These are phyloP conservation scores for Catharus bicknelli DNA, from an alignment of 2,113 vertebrate species.

Conservation along the genomic window DNA sequence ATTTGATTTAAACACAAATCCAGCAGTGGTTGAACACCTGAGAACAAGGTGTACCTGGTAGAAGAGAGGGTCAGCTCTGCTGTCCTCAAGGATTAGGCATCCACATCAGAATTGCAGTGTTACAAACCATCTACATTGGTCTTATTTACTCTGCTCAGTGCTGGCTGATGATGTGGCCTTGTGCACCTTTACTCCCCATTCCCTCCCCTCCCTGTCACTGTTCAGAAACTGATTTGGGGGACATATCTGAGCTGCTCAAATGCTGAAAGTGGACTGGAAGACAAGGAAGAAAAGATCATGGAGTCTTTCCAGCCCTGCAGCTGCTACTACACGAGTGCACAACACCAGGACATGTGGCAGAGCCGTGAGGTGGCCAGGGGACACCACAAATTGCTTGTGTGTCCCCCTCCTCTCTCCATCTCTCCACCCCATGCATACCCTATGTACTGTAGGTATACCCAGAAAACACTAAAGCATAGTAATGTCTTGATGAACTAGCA, in stretches of 20 bases:
- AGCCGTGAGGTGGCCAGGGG: accelerated
- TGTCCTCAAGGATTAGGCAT: not conserved
- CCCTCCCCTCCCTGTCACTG: not conserved
- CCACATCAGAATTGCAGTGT: not conserved
- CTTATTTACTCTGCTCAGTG: not conserved
- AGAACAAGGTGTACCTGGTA: not conserved
- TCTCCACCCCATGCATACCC: not conserved
- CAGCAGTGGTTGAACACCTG: not conserved
- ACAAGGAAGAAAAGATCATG: not conserved
- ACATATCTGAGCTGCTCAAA: not conserved
- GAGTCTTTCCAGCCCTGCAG: not conserved
- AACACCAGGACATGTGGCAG: not conserved
- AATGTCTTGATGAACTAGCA: not conserved
- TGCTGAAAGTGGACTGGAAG: not conserved
- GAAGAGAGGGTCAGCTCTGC: not conserved
- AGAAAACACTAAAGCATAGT: not conserved
- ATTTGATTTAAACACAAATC: not conserved
- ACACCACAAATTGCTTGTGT: not conserved
- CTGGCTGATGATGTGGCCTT: not conserved
- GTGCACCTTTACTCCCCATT: not conserved
- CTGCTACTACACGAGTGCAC: not conserved
- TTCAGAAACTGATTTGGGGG: not conserved
- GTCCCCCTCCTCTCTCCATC: not conserved
- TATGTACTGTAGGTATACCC: not conserved
- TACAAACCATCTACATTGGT: not conserved